These are phyloP conservation scores for Neoaliturus tenellus DNA, from an alignment of 2,888 invertebrate species.

Conservation along the genomic window DNA sequence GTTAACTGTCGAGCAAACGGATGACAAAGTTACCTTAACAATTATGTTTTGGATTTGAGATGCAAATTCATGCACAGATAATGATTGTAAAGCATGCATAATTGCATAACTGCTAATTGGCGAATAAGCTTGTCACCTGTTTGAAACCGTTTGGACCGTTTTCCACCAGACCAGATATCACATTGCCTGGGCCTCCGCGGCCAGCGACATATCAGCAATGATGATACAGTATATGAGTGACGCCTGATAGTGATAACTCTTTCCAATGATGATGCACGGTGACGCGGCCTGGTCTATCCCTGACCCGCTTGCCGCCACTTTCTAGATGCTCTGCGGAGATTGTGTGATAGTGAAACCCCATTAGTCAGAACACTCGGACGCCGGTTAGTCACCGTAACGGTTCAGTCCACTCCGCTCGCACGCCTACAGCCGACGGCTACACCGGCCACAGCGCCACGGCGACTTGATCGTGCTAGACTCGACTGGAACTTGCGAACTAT, in stretches of 20 bases:
- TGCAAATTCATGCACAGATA: no score
- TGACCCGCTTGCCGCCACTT: constrained; percentile 40
- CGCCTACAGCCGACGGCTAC: not conserved
- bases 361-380: constrained; percentile 25
- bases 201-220: not conserved
- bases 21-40: no score
- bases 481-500: not conserved
- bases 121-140: no score
- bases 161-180: no score
- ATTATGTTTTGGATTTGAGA: no score
- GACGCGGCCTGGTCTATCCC: not conserved
- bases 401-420: not conserved
- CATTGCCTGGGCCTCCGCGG: no score
- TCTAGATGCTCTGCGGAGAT: constrained; percentile 47
- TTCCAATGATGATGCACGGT: not conserved
- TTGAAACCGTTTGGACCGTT: no score
- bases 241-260: no score
- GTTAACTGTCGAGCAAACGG: no score
- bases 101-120: no score
- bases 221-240: no score
- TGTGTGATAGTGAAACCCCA: constrained; percentile 49
- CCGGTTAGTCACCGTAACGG: constrained; percentile 32
- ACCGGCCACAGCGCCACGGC: not conserved
- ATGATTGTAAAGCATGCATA: no score
- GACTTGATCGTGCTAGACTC: not conserved